phyloP scores from a whole-genome alignment of 2,888 invertebrate species.

The Steinernema carpocapsae region DNA sequence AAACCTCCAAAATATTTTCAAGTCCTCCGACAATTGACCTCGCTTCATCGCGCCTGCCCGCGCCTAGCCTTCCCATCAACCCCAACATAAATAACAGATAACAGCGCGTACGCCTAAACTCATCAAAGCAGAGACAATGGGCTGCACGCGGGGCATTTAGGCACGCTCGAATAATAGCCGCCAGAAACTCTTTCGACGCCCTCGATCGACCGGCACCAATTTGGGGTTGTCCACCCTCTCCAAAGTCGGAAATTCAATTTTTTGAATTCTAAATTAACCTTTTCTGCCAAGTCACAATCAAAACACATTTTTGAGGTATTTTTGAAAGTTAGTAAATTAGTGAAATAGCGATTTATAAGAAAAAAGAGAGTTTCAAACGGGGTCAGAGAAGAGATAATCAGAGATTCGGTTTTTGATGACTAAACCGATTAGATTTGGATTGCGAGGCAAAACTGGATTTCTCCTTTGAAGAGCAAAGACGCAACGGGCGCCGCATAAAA shows the following conservation, averaged over 20 bases:
- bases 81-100: conserved; percentile 18
- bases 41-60: too few species aligned
- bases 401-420: conserved; percentile 18
- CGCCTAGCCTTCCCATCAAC: too few species aligned
- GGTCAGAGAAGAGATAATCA: conserved; percentile 30
- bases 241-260: conserved; percentile 16
- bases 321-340: too few species aligned
- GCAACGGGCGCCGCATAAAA: background rate
- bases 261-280: background rate
- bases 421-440: background rate
- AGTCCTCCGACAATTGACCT: too few species aligned
- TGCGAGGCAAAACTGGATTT: conserved; percentile 28
- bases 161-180: conserved; percentile 26
- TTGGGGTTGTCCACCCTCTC: background rate
- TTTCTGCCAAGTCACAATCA: background rate
- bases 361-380: conserved; percentile 1
- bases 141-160: background rate
- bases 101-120: conserved; percentile 22
- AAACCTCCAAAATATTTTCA: too few species aligned
- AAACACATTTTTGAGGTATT: too few species aligned
- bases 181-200: background rate
- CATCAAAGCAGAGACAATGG: conserved; percentile 28
- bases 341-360: too few species aligned
- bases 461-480: background rate
- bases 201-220: conserved; percentile 12